These are phyloP conservation scores for Drosophila fungiperda DNA, from an alignment of 2,888 invertebrate species.

Conservation along the genomic window DNA sequence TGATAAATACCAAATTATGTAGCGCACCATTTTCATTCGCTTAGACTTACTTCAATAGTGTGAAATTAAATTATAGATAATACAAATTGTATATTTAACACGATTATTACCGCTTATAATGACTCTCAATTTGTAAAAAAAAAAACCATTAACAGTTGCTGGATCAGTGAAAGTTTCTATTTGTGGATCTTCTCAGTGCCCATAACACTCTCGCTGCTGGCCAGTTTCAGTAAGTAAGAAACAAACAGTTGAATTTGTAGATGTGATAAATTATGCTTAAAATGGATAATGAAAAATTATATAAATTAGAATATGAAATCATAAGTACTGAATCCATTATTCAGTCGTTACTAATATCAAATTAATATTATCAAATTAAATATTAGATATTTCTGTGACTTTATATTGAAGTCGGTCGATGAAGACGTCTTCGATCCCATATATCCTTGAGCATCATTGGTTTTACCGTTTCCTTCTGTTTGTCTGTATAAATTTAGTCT, in stretches of 20 bases:
- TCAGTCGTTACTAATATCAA: no score
- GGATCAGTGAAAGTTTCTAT: slow-evolving; percentile 88
- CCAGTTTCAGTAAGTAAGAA: slow-evolving; percentile 86
- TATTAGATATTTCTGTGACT: no score
- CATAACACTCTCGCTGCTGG: slow-evolving; percentile 87
- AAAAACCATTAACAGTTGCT: slow-evolving; percentile 86
- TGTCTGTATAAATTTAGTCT: no score
- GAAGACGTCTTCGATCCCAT: no score
- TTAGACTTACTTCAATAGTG: background rate
- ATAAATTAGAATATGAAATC: background rate
- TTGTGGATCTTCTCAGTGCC: slow-evolving; percentile 89
- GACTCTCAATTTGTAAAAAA: background rate
- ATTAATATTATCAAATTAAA: no score
- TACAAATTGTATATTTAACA: background rate
- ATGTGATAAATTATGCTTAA: background rate
- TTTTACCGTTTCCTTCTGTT: no score
- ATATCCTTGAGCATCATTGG: no score
- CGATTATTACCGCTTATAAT: background rate
- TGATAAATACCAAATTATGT: background rate
- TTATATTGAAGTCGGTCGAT: no score
- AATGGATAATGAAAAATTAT: background rate
- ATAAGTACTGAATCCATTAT: no score
- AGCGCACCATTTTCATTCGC: background rate
- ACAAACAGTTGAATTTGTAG: background rate
- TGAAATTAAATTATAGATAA: background rate